These are phyloP conservation scores for Nephrocerus scutellatus DNA, from an alignment of 2,888 invertebrate species.

Conservation along the genomic window DNA sequence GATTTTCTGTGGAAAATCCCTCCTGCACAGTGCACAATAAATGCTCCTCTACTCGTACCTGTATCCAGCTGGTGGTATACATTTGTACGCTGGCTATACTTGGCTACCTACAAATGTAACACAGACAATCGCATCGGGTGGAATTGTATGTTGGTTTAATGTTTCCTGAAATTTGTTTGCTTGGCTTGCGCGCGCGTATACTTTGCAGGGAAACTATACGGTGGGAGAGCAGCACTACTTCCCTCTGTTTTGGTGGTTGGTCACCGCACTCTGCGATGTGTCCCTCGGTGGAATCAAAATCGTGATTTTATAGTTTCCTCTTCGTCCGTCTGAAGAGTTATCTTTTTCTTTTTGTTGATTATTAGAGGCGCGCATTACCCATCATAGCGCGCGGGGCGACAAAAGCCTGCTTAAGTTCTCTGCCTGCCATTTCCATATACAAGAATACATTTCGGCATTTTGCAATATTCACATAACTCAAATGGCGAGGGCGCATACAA, in stretches of 20 bases:
- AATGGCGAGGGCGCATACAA: conserved; percentile 26
- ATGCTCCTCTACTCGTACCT: too few species aligned
- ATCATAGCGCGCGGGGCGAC: too few species aligned
- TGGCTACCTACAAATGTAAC: conserved; percentile 23
- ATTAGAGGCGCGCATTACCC: too few species aligned
- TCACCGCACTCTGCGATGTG: conserved; percentile 10
- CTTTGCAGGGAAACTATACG: too few species aligned
- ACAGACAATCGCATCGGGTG: conserved; percentile 20
- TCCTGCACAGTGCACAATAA: too few species aligned
- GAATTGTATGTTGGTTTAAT: conserved; percentile 22
- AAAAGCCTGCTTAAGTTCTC: too few species aligned
- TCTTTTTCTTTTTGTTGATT: too few species aligned
- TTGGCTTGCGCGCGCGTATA: too few species aligned
- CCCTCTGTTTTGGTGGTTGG: too few species aligned
- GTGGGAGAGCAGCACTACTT: too few species aligned
- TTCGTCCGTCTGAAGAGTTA: conserved; percentile 8
- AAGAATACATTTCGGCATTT: too few species aligned
- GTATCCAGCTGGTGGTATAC: conserved; percentile 15
- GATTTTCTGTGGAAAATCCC: conserved; percentile 23
- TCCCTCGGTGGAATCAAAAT: conserved; percentile 13
- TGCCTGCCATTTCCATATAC: too few species aligned
- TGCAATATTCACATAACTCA: conserved; percentile 23
- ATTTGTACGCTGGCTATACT: conserved; percentile 19
- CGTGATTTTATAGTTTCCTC: conserved; percentile 19
- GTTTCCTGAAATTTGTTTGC: conserved; percentile 22